Evolutionary conservation across 2,888 invertebrate species (phyloP), one percentile per base, ranked within the genome.

Genomic region (Torymus aiolomorphi): DNA sequence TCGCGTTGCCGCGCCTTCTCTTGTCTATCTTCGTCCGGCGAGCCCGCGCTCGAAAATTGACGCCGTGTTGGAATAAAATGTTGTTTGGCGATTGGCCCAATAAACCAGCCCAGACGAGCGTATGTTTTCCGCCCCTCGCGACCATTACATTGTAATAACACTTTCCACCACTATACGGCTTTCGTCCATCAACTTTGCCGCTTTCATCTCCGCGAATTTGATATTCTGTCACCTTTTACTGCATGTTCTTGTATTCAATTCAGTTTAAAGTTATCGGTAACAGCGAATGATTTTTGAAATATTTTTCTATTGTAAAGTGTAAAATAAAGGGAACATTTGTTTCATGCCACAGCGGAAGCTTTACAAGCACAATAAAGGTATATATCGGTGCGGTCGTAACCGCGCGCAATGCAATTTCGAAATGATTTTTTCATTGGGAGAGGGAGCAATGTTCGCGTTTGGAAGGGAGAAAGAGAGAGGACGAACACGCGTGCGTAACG

Each of bases 51-150:
- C 73, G 62, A 67, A 73, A 67, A 73, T 67, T 73, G 72, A 73
- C 72, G 78, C 67, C 61, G 42, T 13, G 18, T 11, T 20, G 42
- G 65, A 61, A 67, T 73, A 52, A 78, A 72, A 59, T 59, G 61
- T 49, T 73, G 66, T 71, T 67, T 71, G 16, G 59, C 67, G 70
- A 75, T 74, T 51, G 74, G 74, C 18, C 54, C 74, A 52, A 75
- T 79, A 79, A 75, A 79, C 56, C 51, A 8, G 59, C 4, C n/a
- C 42, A 49, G 63, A 65, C 63, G 20, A 5, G 51, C 75, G 66
- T 24, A 51, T 59, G 18, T 51, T 51, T 20, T 54, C 14, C 61
- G 8, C 61, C 16, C 61, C 18, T 4, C 42, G 42, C 42, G 42
- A 11, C 73, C 57, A 66, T 75, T 59, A 59, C 59, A 20, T 56